Percentiles rank a stretch among this genome's conserved stretches.
Evolutionary conservation across 2,888 invertebrate genomes (phyloP).

Genomic region (Nomada ruficornis): DNA sequence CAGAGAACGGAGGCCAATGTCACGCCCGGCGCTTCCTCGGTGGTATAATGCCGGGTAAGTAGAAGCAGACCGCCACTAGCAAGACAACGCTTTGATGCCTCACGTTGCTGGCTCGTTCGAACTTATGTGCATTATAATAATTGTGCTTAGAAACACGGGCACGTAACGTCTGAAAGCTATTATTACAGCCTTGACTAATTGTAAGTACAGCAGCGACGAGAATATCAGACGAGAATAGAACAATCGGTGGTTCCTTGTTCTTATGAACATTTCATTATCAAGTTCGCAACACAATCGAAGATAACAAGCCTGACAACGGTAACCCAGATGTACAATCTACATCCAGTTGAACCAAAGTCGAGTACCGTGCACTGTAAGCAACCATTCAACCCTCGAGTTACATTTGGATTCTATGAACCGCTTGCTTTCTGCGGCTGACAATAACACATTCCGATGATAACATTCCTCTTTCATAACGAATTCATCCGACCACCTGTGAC

Average conservation of each 20-base stretch:
- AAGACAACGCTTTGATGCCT: conserved; percentile 16
- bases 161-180: neutral
- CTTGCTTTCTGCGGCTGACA: neutral
- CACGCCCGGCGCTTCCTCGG: neutral
- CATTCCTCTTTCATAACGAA: neutral
- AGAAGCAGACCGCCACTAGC: neutral
- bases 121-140: neutral
- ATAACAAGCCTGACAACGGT: neutral
- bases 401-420: conserved; percentile 4
- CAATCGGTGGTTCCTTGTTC: no score
- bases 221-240: neutral
- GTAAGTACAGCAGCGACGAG: neutral
- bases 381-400: neutral
- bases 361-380: neutral
- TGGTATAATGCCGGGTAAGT: neutral
- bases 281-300: neutral
- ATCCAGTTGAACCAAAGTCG: neutral
- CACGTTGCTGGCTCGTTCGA: neutral
- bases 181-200: neutral
- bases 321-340: neutral
- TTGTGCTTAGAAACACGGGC: neutral
- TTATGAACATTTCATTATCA: neutral
- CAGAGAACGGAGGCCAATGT: neutral
- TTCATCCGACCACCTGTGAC: conserved; percentile 9
- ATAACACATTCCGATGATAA: conserved; percentile 10